Conservation (phyloP, 2,888 invertebrate species). For the Pecten maximus region DNA sequence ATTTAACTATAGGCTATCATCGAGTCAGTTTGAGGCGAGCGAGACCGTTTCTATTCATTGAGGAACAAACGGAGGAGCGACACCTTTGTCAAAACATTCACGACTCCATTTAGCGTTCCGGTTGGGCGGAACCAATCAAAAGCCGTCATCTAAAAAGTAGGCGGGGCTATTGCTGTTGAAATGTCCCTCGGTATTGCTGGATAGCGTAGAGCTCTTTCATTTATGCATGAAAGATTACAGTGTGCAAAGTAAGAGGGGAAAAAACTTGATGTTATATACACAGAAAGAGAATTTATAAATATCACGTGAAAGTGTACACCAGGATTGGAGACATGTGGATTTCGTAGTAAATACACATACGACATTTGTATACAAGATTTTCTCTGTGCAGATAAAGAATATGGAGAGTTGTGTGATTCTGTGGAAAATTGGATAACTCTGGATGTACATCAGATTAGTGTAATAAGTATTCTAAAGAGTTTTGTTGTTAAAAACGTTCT, state of each 20-base stretch:
- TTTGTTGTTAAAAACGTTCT: not conserved
- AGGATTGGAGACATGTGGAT: slow-evolving; percentile 7
- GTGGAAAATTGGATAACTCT: not conserved
- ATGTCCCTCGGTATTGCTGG: not conserved
- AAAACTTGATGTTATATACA: slow-evolving; percentile 32
- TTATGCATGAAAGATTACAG: slow-evolving; percentile 2
- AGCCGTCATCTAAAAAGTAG: slow-evolving; percentile 42
- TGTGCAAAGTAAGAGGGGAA: not conserved
- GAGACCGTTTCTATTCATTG: slow-evolving; percentile 8
- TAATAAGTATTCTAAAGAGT: not conserved
- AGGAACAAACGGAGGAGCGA: not conserved
- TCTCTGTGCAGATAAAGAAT: not conserved
- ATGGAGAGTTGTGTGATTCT: not conserved
- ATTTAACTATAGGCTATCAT: slow-evolving; percentile 26
- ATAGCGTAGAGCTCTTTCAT: slow-evolving; percentile 1
- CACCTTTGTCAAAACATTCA: slow-evolving; percentile 30
- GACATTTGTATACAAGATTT: not conserved
- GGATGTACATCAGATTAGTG: slow-evolving; percentile 1
- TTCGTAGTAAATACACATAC: slow-evolving; percentile 3
- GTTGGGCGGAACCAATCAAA: slow-evolving; percentile 52
- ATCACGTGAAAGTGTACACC: not conserved
- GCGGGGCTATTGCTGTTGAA: slow-evolving; percentile 46
- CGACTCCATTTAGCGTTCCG: slow-evolving; percentile 48
- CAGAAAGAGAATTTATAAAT: not conserved
- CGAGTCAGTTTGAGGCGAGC: not conserved